Evolutionary conservation across 2,113 vertebrate genomes (phyloP), one percentile per base, ranked within the genome.

Genomic region (Electrona antarctica): DNA sequence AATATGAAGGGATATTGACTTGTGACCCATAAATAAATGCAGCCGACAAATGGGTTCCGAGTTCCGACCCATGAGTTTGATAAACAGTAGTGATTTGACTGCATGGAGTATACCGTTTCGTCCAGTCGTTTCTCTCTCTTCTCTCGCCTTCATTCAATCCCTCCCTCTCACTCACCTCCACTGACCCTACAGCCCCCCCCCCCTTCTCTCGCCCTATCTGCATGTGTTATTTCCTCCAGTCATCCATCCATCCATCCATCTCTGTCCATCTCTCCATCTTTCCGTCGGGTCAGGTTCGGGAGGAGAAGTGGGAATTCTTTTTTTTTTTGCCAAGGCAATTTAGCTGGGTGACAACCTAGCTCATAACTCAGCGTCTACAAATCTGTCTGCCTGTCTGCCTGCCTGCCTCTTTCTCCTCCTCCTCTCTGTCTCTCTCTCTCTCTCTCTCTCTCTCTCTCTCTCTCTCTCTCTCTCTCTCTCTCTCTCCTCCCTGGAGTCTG

Each of bases 361-460:
- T 41, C 79, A 74, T 79, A 83, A 83, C 59, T 84, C 83, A 79
- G 8, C n/a, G 8, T 76, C 65, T 62, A 47, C 50, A 41, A 41
- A 41, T 41, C 33, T 41, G 33, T 41, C 33, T 21, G 21, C 21
- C 21, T 21, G 21, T 21, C 21, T 21, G 21, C 1, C 21, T 21
- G 21, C 21, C 21, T 21, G 21, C 21, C 33, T 41, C 33, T 55
- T 15, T 54, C 28, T 74, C 64, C 47, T 33, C 77, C 54, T 11
- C 13, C 50, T 64, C 61, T 52, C 21, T 60, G 28, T 21, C 68
- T 51, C 9, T n/a, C 14, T 6, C 51, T 33, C 45, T 14, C 41
- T 48, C 14, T 10, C 67, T 51, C 14, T 48, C 9, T 41, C 14
- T 66, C 56, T 67, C 46, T 55, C 33, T 76, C n/a, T 52, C 58